Base-by-base conservation (phyloP, 2,888 invertebrate species). In the Tillus elongatus region DNA sequence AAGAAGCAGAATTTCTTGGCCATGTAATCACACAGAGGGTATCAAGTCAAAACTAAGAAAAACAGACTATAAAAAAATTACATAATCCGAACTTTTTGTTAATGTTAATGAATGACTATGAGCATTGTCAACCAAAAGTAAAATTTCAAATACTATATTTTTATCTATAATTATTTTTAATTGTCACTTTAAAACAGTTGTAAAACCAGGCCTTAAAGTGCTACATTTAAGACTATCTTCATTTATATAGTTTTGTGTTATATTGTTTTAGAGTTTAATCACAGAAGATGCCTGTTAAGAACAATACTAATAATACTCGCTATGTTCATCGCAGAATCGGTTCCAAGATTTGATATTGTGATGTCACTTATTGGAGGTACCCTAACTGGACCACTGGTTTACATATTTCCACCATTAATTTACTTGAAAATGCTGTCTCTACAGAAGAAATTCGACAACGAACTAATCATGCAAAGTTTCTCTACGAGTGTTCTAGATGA, bases 341-440 rank as follows among this genome's bases (percentile, higher is more conserved):
- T 91, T 1, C 90, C 92, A 1, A 72, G 82, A 45, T 90, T 92
- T 57, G 89, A 90, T 52, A 69, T 88, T 12, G 82, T 91, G 8
- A 83, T 91, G 79, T 80, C 87, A 2, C 67, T 91, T 1, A 77
- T 91, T 6, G 91, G 92, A 1, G 89, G 88, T 3, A 82, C 86
- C 0, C 70, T 91, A 3, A 83, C 82, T 0, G 86, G 88, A 0
- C 84, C 90, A 0, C 64, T 90, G 8, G 82, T 89, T 51, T 91
- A 90, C 48, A 74, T 92, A 40, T 73, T 87, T 40, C 91, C 91
- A 0, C 85, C 90, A 0, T 50, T 90, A 28, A 77, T 91, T 54
- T 90, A 89, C 60, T 67, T 81, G 0, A 79, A 76, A 57, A 75
- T 86, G 6, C 64, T 73, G 35, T 68, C 69, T 33, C 67, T 82